Evolutionary conservation across 2,888 invertebrate species (phyloP), one percentile per base, ranked within the genome.

Genomic region (Frankliniella fusca): DNA sequence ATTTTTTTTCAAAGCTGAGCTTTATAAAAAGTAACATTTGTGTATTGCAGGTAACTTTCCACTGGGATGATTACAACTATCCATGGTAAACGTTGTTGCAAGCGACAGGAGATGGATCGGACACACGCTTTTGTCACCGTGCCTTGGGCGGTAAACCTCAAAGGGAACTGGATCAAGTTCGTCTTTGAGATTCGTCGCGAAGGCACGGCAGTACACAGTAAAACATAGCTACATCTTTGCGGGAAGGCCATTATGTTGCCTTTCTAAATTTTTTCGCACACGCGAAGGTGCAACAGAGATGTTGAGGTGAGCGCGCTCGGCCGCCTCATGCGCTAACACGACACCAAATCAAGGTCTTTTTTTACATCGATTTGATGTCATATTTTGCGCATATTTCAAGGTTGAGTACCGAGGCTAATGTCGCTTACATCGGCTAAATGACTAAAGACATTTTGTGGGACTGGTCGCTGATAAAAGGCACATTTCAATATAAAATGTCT

Each of bases 11-110:
- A 70, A n/a, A 27, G 27, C 27, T 8, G 70, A 12, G 27, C 70
- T 27, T 3, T 7, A 76, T 70, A 76, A 76, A 76, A 27, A 12
- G 5, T 76, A 76, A 76, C 70, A 76, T 9, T 23, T 76, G 11
- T 27, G 23, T 70, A 12, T 27, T 27, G 27, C 70, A 76, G 70
- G 70, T 76, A 76, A 76, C 70, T 76, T 76, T 76, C 27, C 70
- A 76, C 70, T 76, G 70, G 27, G 70, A 27, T 27, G 27, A 76
- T 76, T 76, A 10, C 23, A 27, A 76, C 27, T 27, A 27, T 27
- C 70, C 11, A 76, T n/a, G 23, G 20, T 76, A 27, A 11, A 23
- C 11, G 11, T 61, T 15, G 18, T 7, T 61, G 61, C 20, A 15
- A 61, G 61, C 61, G 61, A 61, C 61, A n/a, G n/a, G 18, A n/a